These are phyloP conservation scores for Pavo muticus DNA, from an alignment of 2,113 vertebrate genomes.

Conservation along the genomic window DNA sequence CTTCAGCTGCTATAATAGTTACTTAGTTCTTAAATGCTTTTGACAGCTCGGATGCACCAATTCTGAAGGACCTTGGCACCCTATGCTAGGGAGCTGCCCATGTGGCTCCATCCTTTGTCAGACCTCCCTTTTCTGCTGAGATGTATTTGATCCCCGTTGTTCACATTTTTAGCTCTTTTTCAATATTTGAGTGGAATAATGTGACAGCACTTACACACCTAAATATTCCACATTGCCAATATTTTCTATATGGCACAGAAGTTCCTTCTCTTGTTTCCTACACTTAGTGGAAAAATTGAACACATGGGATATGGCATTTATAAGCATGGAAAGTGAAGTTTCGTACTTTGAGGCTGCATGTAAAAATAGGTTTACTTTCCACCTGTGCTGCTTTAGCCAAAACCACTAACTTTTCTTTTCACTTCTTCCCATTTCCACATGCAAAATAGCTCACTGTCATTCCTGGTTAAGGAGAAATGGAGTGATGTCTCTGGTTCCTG, in stretches of 20 bases:
- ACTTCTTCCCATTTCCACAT: background rate
- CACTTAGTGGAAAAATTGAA: background rate
- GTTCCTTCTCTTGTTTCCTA: background rate
- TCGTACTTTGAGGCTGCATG: background rate
- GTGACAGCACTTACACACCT: accelerated
- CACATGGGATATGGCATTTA: background rate
- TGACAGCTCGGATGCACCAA: background rate
- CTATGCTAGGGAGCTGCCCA: background rate
- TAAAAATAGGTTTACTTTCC: background rate
- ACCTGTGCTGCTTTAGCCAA: background rate
- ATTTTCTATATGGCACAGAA: background rate
- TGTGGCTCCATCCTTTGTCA: background rate
- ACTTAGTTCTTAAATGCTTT: background rate
- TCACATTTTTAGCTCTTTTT: background rate
- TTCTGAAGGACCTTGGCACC: background rate
- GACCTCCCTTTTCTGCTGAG: accelerated
- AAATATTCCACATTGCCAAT: background rate
- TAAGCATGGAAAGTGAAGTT: background rate
- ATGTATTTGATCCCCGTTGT: too few relatives aligned
- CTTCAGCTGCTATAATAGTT: background rate
- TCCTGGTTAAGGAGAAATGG: background rate
- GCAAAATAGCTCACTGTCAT: background rate
- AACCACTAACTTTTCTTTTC: constrained; percentile 13
- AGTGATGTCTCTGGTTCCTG: background rate
- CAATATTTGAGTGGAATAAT: accelerated